Conservation (phyloP, 2,888 invertebrate genomes). For the Cacoxenus indagator region DNA sequence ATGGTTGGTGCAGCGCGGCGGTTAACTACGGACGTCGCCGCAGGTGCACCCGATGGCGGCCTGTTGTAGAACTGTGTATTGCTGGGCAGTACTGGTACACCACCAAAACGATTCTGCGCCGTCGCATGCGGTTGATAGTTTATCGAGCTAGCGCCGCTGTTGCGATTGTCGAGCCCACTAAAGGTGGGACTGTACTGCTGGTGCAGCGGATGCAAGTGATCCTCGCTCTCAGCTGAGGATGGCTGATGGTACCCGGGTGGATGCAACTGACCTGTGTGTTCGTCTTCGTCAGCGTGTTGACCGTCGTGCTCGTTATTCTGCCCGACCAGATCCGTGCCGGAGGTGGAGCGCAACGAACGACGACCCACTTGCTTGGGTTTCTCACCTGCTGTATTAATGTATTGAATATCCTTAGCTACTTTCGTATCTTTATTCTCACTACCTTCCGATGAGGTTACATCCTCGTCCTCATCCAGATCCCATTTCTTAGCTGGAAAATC, state of each 20-base stretch:
- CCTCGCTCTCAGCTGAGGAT: slow-evolving; percentile 59
- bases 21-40: slow-evolving; percentile 39
- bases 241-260: slow-evolving; percentile 61
- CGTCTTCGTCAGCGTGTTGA: slow-evolving; percentile 52
- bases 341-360: slow-evolving; percentile 72
- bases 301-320: slow-evolving; percentile 48
- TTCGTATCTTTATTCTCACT: slow-evolving; percentile 76
- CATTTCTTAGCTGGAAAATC: slow-evolving; percentile 87
- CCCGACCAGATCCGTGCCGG: slow-evolving; percentile 66
- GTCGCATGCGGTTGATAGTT: slow-evolving; percentile 61
- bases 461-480: slow-evolving; percentile 81
- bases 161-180: slow-evolving; percentile 68
- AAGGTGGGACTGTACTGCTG: slow-evolving; percentile 70
- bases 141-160: slow-evolving; percentile 63
- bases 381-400: slow-evolving; percentile 72
- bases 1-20: slow-evolving; percentile 45
- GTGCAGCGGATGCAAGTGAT: slow-evolving; percentile 40
- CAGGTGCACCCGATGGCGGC: slow-evolving; percentile 53
- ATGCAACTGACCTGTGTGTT: slow-evolving; percentile 50
- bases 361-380: slow-evolving; percentile 75
- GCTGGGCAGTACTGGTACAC: slow-evolving; percentile 67
- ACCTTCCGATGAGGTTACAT: slow-evolving; percentile 75
- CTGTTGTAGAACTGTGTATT: slow-evolving; percentile 64
- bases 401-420: slow-evolving; percentile 76
- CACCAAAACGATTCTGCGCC: slow-evolving; percentile 65